phyloP scores from a whole-genome alignment of 1,140 invertebrate species.

The Hormaphis cornu region DNA sequence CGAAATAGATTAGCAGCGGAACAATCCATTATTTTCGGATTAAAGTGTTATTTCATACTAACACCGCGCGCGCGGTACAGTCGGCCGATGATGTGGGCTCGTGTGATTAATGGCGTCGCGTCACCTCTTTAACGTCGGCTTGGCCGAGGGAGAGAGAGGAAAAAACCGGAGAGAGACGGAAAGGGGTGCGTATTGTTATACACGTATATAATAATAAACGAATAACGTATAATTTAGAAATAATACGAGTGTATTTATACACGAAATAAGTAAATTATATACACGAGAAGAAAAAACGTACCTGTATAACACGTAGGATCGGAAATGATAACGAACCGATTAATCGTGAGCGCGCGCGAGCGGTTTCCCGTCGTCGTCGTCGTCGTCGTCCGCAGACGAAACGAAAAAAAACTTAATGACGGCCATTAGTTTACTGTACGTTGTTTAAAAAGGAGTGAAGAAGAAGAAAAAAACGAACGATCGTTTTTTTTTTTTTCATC shows the following conservation, averaged over 20 bases:
- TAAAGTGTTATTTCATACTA: slow-evolving; percentile 30
- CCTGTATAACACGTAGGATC: slow-evolving; percentile 25
- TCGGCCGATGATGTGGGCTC: slow-evolving; percentile 25
- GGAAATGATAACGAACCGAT: slow-evolving; percentile 30
- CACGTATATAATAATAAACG: no score
- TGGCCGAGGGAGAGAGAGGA: not conserved
- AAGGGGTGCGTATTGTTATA: not conserved
- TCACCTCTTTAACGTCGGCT: slow-evolving; percentile 9
- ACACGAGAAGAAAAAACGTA: not conserved
- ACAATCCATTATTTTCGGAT: slow-evolving; percentile 31
- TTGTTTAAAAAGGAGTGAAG: slow-evolving; percentile 1
- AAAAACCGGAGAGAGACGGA: not conserved
- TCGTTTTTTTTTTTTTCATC: no score
- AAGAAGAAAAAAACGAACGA: not conserved
- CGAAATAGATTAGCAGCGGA: slow-evolving; percentile 27
- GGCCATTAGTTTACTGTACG: slow-evolving; percentile 27
- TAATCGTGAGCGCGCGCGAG: slow-evolving; percentile 10
- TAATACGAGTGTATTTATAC: no score
- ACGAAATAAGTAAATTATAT: not conserved
- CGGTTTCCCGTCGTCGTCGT: no score
- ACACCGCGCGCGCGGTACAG: not conserved
- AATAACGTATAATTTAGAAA: no score
- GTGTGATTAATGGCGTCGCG: slow-evolving; percentile 25
- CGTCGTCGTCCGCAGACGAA: not conserved
- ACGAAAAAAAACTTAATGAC: slow-evolving; percentile 26